A percentile compares a stretch with the other conserved stretches of the same genome.
phyloP scores from a whole-genome alignment of 2,113 vertebrate species.

The Pachycephala philippinensis region DNA sequence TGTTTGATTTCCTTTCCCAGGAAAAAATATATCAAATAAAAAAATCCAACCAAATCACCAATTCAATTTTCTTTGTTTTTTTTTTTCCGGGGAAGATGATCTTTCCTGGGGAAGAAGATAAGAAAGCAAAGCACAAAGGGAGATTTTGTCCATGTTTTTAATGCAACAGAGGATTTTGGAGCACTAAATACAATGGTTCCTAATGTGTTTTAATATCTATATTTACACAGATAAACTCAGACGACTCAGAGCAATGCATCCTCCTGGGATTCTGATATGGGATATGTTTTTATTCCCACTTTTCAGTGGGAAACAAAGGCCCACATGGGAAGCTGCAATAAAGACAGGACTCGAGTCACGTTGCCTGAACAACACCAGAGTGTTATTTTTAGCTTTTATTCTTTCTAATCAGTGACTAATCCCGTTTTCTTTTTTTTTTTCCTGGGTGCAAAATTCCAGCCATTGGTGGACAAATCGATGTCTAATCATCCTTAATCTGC shows the following conservation, averaged over 20 bases:
- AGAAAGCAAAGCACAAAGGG: not conserved
- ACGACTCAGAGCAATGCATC: not conserved
- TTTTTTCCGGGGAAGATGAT: not conserved
- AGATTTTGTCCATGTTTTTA: not conserved
- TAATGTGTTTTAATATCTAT: not conserved
- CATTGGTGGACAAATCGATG: not conserved
- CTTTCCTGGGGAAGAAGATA: not conserved
- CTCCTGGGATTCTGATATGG: not conserved
- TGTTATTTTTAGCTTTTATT: not conserved
- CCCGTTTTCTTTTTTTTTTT: not conserved
- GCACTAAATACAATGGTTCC: not conserved
- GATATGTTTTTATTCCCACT: not conserved
- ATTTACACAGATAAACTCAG: not conserved
- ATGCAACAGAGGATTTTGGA: not conserved
- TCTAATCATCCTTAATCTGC: not conserved
- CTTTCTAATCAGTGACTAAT: not conserved
- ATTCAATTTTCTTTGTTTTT: not conserved
- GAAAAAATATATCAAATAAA: not conserved
- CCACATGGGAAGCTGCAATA: not conserved
- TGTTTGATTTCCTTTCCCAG: not conserved
- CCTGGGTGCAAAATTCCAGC: not conserved
- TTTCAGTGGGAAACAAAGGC: not conserved
- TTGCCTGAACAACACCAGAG: not conserved
- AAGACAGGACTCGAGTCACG: rapidly evolving
- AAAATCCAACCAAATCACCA: not conserved